Evolutionary conservation across 2,888 invertebrate species (phyloP).

Genomic region (Hetaerina titia): DNA sequence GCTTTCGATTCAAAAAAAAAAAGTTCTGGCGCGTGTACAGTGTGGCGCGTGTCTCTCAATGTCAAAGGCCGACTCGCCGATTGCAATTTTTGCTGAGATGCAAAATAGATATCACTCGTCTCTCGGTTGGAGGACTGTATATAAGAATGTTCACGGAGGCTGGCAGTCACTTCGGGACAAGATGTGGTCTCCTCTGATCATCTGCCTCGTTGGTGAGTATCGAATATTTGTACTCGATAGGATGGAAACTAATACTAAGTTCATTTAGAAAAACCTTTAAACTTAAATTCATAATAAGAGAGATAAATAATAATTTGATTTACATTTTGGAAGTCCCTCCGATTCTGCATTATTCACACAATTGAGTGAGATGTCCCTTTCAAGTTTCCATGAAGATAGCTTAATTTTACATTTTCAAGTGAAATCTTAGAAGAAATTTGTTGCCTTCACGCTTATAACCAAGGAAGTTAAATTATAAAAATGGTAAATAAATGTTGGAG

Average conservation of each 20-base stretch:
- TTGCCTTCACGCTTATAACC: too few species aligned
- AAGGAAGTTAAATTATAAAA: too few species aligned
- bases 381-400: not conserved
- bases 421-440: too few species aligned
- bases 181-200: constrained; percentile 76
- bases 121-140: not conserved
- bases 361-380: not conserved
- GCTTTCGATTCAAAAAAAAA: too few species aligned
- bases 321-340: not conserved
- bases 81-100: not conserved
- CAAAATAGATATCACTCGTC: not conserved
- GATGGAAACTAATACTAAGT: not conserved
- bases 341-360: not conserved
- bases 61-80: not conserved
- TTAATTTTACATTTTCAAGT: too few species aligned
- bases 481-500: too few species aligned
- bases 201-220: constrained; percentile 76
- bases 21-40: too few species aligned
- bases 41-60: not conserved
- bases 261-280: not conserved
- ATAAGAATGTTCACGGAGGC: not conserved
- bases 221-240: not conserved
- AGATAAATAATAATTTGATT: not conserved
- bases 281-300: not conserved
- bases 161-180: constrained; percentile 70